Percentiles rank a stretch among this genome's conserved stretches.
Conservation (phyloP, 2,797 vertebrate species). For the Aplochiton taeniatus region DNA sequence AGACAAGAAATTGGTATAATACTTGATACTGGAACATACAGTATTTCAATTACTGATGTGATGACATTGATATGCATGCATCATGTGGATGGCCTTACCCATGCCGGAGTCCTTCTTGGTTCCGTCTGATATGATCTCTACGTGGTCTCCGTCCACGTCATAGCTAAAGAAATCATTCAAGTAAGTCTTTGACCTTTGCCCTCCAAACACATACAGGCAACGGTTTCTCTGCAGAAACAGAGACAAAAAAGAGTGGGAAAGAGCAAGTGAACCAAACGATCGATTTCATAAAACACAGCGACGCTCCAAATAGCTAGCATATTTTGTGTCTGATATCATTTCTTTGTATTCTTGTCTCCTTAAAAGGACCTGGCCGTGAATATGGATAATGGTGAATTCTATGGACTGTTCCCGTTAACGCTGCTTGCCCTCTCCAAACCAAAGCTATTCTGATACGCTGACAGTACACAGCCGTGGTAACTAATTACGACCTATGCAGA, state of each 20-base stretch:
- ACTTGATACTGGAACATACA: too few species aligned
- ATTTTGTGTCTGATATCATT: not conserved
- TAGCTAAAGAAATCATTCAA: conserved; percentile 99
- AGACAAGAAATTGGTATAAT: too few species aligned
- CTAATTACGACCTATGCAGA: too few species aligned
- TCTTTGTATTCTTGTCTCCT: not conserved
- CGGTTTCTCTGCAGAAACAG: conserved; percentile 86
- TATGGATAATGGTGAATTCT: too few species aligned
- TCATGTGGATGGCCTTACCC: conserved; percentile 77
- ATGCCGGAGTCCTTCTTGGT: conserved; percentile 99
- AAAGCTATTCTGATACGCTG: too few species aligned
- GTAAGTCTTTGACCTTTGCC: conserved; percentile 97
- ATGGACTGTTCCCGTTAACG: too few species aligned
- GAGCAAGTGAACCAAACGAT: too few species aligned
- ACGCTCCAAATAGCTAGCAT: not conserved
- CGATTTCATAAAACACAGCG: not conserved
- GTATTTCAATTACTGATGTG: too few species aligned
- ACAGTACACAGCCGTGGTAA: too few species aligned
- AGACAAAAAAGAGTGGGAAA: not conserved
- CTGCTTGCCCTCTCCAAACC: not conserved
- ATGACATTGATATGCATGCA: too few species aligned
- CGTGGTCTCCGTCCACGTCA: conserved; percentile 93
- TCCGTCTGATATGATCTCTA: conserved; percentile 98
- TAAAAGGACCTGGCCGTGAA: not conserved
- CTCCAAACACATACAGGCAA: conserved; percentile 95